Conservation (phyloP, 1,140 invertebrate species). For the Aphaenogaster ashmeadi region DNA sequence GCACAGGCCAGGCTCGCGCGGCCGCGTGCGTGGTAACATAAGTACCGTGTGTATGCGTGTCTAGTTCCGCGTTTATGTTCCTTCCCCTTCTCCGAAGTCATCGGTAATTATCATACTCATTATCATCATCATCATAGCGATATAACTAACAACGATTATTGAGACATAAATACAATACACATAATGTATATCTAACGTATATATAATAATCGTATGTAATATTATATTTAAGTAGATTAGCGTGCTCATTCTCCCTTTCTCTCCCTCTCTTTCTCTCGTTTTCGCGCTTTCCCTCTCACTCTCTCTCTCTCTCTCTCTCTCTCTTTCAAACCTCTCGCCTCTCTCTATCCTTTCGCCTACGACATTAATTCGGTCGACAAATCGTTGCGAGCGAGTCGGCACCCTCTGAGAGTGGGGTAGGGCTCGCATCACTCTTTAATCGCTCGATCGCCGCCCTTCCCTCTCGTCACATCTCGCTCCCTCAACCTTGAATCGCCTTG, state of each 20-base stretch:
- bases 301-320: conserved; percentile 37
- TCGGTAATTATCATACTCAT: conserved; percentile 64
- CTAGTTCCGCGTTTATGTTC: conserved; percentile 17
- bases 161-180: conserved; percentile 85
- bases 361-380: conserved; percentile 23
- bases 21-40: neutral
- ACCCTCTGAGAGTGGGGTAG: conserved; percentile 23
- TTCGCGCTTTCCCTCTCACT: neutral
- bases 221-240: conserved; percentile 85
- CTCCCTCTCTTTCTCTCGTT: conserved; percentile 19
- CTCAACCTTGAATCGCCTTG: neutral
- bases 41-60: conserved; percentile 43
- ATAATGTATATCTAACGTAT: conserved; percentile 83
- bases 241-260: conserved; percentile 72
- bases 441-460: neutral
- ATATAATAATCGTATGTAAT: conserved; percentile 82
- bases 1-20: conserved; percentile 16
- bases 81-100: conserved; percentile 36
- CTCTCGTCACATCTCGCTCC: conserved; percentile 1
- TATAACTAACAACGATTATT: conserved; percentile 86
- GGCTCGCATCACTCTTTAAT: conserved; percentile 58
- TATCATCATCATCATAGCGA: conserved; percentile 77
- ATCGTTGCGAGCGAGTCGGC: conserved; percentile 16
- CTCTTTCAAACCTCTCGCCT: conserved; percentile 7
- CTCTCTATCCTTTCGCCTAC: neutral